These are phyloP conservation scores for Zaprionus gabonicus DNA, from an alignment of 1,140 invertebrate genomes.

Conservation along the genomic window DNA sequence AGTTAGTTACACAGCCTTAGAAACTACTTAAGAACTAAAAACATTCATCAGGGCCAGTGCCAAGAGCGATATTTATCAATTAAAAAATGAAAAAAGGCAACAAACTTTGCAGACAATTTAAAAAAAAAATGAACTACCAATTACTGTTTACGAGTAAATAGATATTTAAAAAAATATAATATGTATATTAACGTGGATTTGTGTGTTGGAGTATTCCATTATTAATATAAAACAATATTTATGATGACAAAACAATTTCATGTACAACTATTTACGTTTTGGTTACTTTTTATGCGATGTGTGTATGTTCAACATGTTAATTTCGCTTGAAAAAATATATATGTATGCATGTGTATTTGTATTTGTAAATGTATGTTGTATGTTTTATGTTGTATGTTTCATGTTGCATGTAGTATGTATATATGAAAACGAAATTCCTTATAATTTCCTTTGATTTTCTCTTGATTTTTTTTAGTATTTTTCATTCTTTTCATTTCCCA, in stretches of 20 bases:
- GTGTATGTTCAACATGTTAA: conserved; percentile 75
- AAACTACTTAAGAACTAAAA: conserved; percentile 76
- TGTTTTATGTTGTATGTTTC: neutral
- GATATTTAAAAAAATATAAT: conserved; percentile 27
- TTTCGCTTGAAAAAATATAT: conserved; percentile 77
- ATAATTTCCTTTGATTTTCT: conserved; percentile 15
- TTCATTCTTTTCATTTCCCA: conserved; percentile 31
- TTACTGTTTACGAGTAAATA: conserved; percentile 22
- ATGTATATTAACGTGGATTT: conserved; percentile 27
- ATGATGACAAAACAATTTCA: conserved; percentile 39
- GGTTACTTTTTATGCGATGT: conserved; percentile 55
- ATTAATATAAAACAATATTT: conserved; percentile 55
- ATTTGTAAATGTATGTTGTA: conserved; percentile 37
- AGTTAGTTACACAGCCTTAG: conserved; percentile 82
- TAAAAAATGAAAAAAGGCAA: conserved; percentile 27
- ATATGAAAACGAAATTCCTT: conserved; percentile 49
- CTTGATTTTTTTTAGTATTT: conserved; percentile 27
- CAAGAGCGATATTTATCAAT: conserved; percentile 39
- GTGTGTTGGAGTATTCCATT: conserved; percentile 61
- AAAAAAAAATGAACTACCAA: conserved; percentile 36
- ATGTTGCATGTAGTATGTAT: conserved; percentile 3
- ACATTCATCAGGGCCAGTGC: conserved; percentile 46
- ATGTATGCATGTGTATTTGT: conserved; percentile 59
- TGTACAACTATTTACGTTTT: conserved; percentile 56
- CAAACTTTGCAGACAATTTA: conserved; percentile 29